Base-by-base conservation (phyloP, 2,797 vertebrate species). In the Melanotaenia boesemani region DNA sequence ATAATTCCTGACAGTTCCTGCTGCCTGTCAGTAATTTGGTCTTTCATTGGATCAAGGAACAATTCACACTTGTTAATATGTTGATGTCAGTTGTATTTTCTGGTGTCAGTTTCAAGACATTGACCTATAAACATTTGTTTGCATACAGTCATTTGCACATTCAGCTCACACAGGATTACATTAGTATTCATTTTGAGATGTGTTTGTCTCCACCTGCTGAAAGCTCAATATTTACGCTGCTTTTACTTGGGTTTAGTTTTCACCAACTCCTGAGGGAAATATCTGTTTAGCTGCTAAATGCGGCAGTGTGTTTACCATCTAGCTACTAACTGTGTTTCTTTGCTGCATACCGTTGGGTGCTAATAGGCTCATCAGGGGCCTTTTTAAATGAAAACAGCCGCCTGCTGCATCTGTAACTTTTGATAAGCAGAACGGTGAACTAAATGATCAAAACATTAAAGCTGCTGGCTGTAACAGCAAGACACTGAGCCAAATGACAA, bases 251-350 rank as follows among this genome's bases (percentile, higher is more conserved):
- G 44, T 67, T 65, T 57, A 41, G 50, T 58, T 34, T 56, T 32
- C n/a, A 69, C 28, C 50, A 65, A 20, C 70, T 61, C 39, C 32
- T 34, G 10, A 37, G 52, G 64, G 68, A 64, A 80, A 39, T 67
- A 37, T 67, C 22, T 59, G 48, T 44, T 68, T 48, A 48, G 52
- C 64, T 64, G 67, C 41, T 67, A 52, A 67, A 63, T 24, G 37
- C 1, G 12, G 15, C 39, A 4, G 24, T 73, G 8, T 63, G 41
- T 44, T 70, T 36, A 58, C 59, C 16, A 56, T 20, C 30, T 67
- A 15, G 24, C 26, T 13, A 16, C 46, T 63, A 48, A 61, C 34
- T 70, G 20, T 30, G n/a, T 44, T 22, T 57, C 36, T 61, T 15
- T 37, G 28, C 60, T 10, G 28, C 26, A 2, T 55, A 2, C 28